Conservation (phyloP, 2,888 invertebrate genomes). For the Escarpia spicata region DNA sequence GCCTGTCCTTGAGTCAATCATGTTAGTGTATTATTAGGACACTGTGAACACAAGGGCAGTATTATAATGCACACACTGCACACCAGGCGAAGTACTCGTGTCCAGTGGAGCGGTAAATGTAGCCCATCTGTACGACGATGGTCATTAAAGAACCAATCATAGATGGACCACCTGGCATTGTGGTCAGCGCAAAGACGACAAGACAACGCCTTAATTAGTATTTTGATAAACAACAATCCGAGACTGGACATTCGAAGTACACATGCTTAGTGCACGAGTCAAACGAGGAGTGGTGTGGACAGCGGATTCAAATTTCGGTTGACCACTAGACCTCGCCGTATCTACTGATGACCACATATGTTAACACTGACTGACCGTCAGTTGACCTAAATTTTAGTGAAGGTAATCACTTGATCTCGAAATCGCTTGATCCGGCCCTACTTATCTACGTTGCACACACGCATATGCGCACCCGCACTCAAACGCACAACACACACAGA, state of each 20-base stretch:
- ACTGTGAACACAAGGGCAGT: not conserved
- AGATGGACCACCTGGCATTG: not conserved
- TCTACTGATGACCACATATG: not conserved
- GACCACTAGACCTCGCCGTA: not conserved
- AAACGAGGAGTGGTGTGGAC: not conserved
- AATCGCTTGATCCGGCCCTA: not conserved
- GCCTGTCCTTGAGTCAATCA: not conserved
- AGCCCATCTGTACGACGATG: not conserved
- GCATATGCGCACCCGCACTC: not conserved
- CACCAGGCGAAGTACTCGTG: not conserved
- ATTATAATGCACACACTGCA: not conserved
- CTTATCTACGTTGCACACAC: not conserved
- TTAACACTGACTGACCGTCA: not conserved
- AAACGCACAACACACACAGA: too few relatives aligned
- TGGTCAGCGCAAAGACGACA: not conserved
- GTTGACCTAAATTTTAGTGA: not conserved
- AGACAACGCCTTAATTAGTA: not conserved
- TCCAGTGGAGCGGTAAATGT: not conserved
- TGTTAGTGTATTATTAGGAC: not conserved
- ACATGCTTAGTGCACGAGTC: not conserved
- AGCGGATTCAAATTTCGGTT: not conserved
- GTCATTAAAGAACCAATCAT: not conserved
- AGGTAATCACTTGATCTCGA: not conserved
- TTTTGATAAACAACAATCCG: not conserved
- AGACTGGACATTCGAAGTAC: not conserved